These are phyloP conservation scores for Sesamia nonagrioides DNA, from an alignment of 1,140 invertebrate species.

Conservation along the genomic window DNA sequence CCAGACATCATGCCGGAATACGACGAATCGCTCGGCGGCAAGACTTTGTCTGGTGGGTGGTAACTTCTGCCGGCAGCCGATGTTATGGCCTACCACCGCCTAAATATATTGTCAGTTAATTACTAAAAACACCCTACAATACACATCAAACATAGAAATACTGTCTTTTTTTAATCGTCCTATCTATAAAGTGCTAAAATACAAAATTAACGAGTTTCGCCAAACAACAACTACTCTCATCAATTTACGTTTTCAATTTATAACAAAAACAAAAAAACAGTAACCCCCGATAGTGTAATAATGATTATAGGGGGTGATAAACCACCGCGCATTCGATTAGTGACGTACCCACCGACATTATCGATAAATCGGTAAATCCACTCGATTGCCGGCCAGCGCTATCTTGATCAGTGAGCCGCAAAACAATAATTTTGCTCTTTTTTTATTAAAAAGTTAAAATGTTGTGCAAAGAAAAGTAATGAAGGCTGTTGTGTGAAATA, in stretches of 20 bases:
- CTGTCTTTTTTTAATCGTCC: neutral
- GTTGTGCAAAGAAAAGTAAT: conserved; percentile 40
- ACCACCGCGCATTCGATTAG: conserved; percentile 73
- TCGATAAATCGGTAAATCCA: conserved; percentile 72
- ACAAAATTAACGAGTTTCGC: conserved; percentile 38
- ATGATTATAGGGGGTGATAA: conserved; percentile 81
- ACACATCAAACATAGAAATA: neutral
- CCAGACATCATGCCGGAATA: too few species aligned
- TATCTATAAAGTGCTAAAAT: conserved; percentile 29
- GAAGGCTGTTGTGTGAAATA: conserved; percentile 28
- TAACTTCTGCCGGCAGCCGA: too few species aligned
- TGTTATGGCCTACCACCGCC: too few species aligned
- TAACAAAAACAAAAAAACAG: conserved; percentile 65
- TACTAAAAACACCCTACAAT: neutral
- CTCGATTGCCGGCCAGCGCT: conserved; percentile 66
- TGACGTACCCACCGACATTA: conserved; percentile 75
- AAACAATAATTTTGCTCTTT: conserved; percentile 62
- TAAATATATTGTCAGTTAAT: neutral
- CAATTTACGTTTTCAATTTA: conserved; percentile 66
- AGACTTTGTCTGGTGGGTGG: too few species aligned
- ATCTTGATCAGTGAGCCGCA: conserved; percentile 69
- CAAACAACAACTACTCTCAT: conserved; percentile 25
- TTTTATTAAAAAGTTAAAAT: conserved; percentile 42
- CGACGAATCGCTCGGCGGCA: too few species aligned
- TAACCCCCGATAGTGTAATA: conserved; percentile 68